Percentiles rank a stretch among this genome's conserved stretches.
phyloP scores from a whole-genome alignment of 2,113 vertebrate genomes.

The Oplegnathus fasciatus region DNA sequence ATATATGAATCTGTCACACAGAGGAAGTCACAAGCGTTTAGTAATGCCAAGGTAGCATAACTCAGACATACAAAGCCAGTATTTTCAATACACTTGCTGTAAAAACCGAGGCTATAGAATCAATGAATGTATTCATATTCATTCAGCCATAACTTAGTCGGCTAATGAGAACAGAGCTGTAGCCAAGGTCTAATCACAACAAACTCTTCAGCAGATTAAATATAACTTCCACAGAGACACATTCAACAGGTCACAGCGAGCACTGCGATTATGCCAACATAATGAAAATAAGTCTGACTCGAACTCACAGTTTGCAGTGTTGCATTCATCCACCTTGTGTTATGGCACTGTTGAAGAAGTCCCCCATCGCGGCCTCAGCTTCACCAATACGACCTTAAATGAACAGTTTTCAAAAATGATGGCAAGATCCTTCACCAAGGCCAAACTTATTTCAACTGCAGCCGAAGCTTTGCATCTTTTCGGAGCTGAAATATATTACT shows the following conservation, averaged over 20 bases:
- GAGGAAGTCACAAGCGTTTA: neutral
- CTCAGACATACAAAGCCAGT: neutral
- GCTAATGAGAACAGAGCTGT: neutral
- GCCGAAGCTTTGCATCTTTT: neutral
- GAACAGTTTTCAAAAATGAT: neutral
- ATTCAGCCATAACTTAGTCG: neutral
- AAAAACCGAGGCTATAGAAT: neutral
- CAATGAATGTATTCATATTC: neutral
- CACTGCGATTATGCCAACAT: neutral
- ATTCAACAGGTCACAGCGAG: neutral
- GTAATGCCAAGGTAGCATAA: neutral
- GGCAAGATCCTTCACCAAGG: too few species aligned
- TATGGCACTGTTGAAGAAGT: neutral
- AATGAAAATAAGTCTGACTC: neutral
- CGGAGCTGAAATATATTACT: too few species aligned
- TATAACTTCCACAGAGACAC: neutral
- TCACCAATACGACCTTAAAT: neutral
- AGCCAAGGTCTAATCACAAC: neutral
- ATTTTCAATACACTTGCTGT: neutral
- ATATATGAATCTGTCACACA: neutral
- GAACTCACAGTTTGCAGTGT: slow-evolving; percentile 13
- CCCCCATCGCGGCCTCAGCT: neutral
- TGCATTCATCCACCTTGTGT: neutral
- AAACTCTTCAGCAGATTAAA: neutral
- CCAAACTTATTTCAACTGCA: neutral